Evolutionary conservation across 2,797 vertebrate genomes (phyloP), one percentile per base, ranked within the genome.

Genomic region (Gambusia yucatana): DNA sequence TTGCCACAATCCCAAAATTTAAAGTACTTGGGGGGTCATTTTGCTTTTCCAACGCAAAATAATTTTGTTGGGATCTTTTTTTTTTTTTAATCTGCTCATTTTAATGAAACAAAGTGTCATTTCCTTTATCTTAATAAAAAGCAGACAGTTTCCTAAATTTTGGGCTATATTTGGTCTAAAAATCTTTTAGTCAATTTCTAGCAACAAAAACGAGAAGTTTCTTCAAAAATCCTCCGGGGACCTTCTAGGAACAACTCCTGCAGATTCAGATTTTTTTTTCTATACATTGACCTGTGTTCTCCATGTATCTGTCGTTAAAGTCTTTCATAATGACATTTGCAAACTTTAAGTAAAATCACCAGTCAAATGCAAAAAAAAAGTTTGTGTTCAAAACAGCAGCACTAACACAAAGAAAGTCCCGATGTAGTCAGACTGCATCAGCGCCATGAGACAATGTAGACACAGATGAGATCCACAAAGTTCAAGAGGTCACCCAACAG

Each of bases 401-500:
- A 20, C 33, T 36, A n/a, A 11, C 3, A 52, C 9, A 76, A 70
- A 75, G 13, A 61, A 73, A 77, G 10, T 28, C 44, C 22, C 72
- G 10, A 6, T 39, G 43, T 17, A 73, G 9, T 74, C 41, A 70
- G 20, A 22, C 8, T 55, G 43, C 52, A 71, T 43, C 76, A 61
- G 20, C 47, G 6, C 3, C 10, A 14, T 43, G 55, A 80, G 74
- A 82, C 77, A 78, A 44, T 6, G n/a, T 14, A 65, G 75, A 69
- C 77, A 76, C 44, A 61, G 69, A 65, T 6, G 6, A 77, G 47
- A 36, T 9, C 72, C 48, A 39, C 3, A 47, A 44, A 63, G 67
- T 72, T 76, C 52, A 83, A 70, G 46, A 6, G 80, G 75, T 83
- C 47, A 84, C 1, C 3, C 36, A 14, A 28, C 3, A 46, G 1